Evolutionary conservation across 2,113 vertebrate genomes (phyloP).

Genomic region (Syrmaticus mikado): DNA sequence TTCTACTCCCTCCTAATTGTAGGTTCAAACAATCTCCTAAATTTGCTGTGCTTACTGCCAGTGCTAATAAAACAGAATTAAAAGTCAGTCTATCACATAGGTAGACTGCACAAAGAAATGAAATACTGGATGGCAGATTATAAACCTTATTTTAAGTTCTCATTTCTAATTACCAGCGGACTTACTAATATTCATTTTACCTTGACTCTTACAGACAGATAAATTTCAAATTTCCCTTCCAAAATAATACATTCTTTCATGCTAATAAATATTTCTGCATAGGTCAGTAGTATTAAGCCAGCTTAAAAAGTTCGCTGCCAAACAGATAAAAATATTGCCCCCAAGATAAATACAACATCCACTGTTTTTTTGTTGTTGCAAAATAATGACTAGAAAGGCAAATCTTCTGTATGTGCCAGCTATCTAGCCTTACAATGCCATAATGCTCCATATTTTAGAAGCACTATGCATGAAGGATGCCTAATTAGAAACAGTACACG

Average conservation of each 20-base stretch:
- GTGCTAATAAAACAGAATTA: background rate
- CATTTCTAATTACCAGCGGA: background rate
- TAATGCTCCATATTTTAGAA: background rate
- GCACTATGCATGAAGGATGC: background rate
- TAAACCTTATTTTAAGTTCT: background rate
- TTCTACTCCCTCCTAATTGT: background rate
- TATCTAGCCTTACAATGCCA: background rate
- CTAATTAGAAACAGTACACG: rapidly evolving
- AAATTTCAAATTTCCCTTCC: background rate
- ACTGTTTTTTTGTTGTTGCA: too few species aligned
- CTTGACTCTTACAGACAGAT: background rate
- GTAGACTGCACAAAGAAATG: background rate
- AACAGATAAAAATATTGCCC: background rate
- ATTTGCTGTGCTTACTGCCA: background rate
- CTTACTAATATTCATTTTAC: background rate
- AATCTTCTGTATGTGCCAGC: background rate
- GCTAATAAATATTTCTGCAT: background rate
- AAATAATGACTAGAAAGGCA: background rate
- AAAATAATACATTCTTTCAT: background rate
- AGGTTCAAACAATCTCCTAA: background rate
- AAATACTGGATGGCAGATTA: background rate
- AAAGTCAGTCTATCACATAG: background rate
- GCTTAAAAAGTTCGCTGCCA: background rate
- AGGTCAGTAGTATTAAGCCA: background rate
- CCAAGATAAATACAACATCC: background rate